phyloP scores from a whole-genome alignment of 2,888 invertebrate genomes.

The Hartigia nigra region DNA sequence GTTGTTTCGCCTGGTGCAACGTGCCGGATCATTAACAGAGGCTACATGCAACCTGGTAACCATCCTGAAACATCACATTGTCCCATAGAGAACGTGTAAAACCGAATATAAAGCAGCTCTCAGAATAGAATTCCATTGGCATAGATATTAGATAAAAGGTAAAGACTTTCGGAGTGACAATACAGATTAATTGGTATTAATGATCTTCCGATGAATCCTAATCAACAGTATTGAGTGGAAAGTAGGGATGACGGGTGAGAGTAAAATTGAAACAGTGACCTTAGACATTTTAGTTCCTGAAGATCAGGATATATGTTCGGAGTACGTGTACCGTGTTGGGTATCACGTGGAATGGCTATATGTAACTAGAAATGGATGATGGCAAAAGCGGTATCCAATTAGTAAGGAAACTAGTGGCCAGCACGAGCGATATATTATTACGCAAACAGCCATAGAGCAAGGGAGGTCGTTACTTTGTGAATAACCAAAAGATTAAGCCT shows the following conservation, averaged over 20 bases:
- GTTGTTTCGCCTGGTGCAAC: slow-evolving; percentile 8
- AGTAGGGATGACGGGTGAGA: neutral
- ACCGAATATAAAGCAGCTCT: neutral
- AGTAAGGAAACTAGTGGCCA: neutral
- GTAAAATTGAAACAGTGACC: neutral
- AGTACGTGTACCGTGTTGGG: neutral
- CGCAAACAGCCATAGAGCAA: neutral
- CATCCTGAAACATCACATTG: neutral
- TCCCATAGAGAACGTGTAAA: neutral
- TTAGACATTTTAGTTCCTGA: neutral
- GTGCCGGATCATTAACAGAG: slow-evolving; percentile 22
- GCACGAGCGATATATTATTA: neutral
- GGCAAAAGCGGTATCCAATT: slow-evolving; percentile 2
- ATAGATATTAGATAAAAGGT: neutral
- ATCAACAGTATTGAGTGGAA: neutral
- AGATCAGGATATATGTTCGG: neutral
- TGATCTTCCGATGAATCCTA: neutral
- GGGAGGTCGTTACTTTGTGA: neutral
- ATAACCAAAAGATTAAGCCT: neutral
- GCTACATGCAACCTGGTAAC: slow-evolving; percentile 15
- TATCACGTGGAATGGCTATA: neutral
- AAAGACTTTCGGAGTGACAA: neutral
- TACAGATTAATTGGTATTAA: neutral
- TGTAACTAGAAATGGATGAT: slow-evolving; percentile 3
- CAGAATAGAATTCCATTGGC: neutral